Conservation (phyloP, 2,888 invertebrate genomes). For the Dorcus hopei region DNA sequence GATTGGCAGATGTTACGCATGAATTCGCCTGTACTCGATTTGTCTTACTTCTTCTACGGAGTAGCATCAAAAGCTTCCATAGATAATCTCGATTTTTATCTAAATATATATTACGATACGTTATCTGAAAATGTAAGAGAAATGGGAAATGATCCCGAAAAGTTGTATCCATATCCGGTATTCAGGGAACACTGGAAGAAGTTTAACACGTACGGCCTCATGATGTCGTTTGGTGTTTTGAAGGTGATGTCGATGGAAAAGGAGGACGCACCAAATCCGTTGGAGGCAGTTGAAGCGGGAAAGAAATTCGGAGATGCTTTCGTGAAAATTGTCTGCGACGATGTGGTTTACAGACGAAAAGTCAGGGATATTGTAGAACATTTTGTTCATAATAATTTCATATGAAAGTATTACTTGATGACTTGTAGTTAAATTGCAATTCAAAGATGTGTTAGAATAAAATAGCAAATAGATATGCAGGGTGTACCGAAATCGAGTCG, state of each 20-base stretch:
- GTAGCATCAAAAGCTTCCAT: slow-evolving; percentile 29
- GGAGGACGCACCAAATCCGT: slow-evolving; percentile 12
- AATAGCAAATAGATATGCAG: no score
- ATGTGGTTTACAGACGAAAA: neutral
- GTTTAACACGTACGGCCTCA: slow-evolving; percentile 22
- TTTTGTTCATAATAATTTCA: slow-evolving; percentile 6
- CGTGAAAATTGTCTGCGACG: neutral
- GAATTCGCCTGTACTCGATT: slow-evolving; percentile 34
- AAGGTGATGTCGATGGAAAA: slow-evolving; percentile 14
- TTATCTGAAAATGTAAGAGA: slow-evolving; percentile 27
- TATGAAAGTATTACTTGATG: neutral
- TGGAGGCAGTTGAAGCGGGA: neutral
- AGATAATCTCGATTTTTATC: slow-evolving; percentile 31
- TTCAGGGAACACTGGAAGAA: slow-evolving; percentile 28
- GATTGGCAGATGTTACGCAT: slow-evolving; percentile 19
- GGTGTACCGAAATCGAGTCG: no score
- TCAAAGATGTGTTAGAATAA: no score
- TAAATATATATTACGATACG: slow-evolving; percentile 34
- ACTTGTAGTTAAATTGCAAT: no score
- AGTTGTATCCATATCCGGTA: slow-evolving; percentile 32
- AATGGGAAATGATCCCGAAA: slow-evolving; percentile 33
- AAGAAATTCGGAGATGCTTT: neutral
- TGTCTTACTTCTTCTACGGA: slow-evolving; percentile 37
- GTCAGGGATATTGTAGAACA: slow-evolving; percentile 6
- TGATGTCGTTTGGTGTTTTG: slow-evolving; percentile 16